Conservation (phyloP, 2,113 vertebrate genomes). For the Aspidoscelis tigris region DNA sequence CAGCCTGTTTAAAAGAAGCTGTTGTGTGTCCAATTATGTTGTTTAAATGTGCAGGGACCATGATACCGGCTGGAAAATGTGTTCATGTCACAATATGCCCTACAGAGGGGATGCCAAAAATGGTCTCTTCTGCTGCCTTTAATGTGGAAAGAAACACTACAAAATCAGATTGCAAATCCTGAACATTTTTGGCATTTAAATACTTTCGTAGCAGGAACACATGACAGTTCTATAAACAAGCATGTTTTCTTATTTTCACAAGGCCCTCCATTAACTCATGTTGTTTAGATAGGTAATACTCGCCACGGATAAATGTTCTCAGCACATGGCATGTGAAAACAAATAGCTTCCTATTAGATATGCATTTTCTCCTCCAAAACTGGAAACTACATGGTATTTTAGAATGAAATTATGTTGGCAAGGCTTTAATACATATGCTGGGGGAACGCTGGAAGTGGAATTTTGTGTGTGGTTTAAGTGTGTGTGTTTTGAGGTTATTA, state of each 20-base stretch:
- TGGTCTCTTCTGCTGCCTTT: slow-evolving; percentile 41
- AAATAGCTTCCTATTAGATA: slow-evolving; percentile 66
- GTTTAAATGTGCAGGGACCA: slow-evolving; percentile 40
- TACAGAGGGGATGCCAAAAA: slow-evolving; percentile 17
- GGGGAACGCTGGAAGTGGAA: not conserved
- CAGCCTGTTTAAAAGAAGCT: slow-evolving; percentile 34
- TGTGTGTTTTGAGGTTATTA: not conserved
- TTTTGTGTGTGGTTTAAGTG: too few relatives aligned
- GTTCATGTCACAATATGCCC: slow-evolving; percentile 16
- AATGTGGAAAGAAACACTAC: slow-evolving; percentile 42
- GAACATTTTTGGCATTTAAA: slow-evolving; percentile 62
- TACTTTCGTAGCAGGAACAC: slow-evolving; percentile 52
- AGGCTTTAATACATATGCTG: slow-evolving; percentile 16
- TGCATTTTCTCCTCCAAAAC: slow-evolving; percentile 57
- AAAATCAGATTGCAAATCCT: slow-evolving; percentile 44
- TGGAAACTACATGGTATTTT: slow-evolving; percentile 55
- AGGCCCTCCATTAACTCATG: slow-evolving; percentile 66
- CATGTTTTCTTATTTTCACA: slow-evolving; percentile 73
- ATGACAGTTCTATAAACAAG: slow-evolving; percentile 72
- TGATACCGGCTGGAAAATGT: slow-evolving; percentile 21
- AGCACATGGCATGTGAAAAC: slow-evolving; percentile 72
- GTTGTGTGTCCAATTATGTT: slow-evolving; percentile 48
- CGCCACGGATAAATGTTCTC: slow-evolving; percentile 65
- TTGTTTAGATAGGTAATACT: slow-evolving; percentile 74
- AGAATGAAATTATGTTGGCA: slow-evolving; percentile 17